Base-by-base conservation (phyloP, 2,797 vertebrate genomes). In the Emys orbicularis region DNA sequence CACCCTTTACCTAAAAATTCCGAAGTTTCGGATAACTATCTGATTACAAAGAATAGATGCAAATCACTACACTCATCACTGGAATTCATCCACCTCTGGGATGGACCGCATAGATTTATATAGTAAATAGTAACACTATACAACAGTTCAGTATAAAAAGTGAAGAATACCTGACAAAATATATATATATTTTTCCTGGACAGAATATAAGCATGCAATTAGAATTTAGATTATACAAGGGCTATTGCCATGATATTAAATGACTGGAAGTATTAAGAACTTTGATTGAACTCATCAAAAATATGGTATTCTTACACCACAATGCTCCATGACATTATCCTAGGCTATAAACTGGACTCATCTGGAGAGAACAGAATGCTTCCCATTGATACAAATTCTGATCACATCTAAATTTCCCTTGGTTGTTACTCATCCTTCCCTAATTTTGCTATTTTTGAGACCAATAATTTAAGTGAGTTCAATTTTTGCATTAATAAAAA, bases 131-230 rank as follows among this genome's bases (percentile, higher is more conserved):
- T 9, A 68, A 19, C 34, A 68, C 18, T 68, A 19, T 68, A 68
- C 61, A n/a, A 68, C n/a, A 21, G 3, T 65, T 65, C 15, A n/a
- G 31, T n/a, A 65, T 65, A 65, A 18, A 65, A 65, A 61, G 31
- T 57, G 31, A 61, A 65, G n/a, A 68, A 68, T 54, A 54, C 2
- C 25, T 12, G 8, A 0, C 8, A 37, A 21, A 85, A 31, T 1
- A 50, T n/a, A n/a, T n/a, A 4, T 47, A 88, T 0, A 4, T 0
- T 0, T 34, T 1, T 65, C 47, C 41, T 47, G 44, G 37, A 54
- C 59, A 76, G 21, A 86, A 9, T 0, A 5, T 25, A 81, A 47
- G 9, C 41, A 77, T 79, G 16, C 41, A 57, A 31, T n/a, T 89
- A 74, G 4, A 79, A 79, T 0, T 13, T 0, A 59, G 27, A 61